Conservation (phyloP, 2,888 invertebrate species). For the Drosophila mercatorum region DNA sequence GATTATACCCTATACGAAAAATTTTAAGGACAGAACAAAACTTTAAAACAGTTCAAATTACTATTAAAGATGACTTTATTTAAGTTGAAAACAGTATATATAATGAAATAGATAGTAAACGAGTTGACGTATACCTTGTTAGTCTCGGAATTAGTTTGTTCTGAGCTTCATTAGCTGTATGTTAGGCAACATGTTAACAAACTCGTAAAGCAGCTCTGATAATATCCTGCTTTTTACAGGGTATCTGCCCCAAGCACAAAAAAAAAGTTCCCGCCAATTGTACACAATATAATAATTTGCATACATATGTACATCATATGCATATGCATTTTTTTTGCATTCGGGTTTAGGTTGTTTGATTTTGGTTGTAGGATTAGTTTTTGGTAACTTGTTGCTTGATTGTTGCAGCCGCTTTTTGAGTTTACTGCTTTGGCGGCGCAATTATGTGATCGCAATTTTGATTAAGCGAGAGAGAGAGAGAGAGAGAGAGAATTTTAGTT, state of each 20-base stretch:
- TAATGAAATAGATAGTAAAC: no score
- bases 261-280: slow-evolving; percentile 33
- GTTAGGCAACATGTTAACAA: background rate
- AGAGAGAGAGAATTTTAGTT: background rate
- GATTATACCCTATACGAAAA: background rate
- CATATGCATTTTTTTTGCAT: background rate
- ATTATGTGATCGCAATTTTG: slow-evolving; percentile 45
- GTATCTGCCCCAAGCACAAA: slow-evolving; percentile 10
- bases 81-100: no score
- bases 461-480: background rate
- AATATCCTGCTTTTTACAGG: background rate
- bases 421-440: slow-evolving; percentile 45
- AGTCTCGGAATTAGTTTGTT: no score
- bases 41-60: no score
- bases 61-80: no score
- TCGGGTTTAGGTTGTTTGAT: background rate
- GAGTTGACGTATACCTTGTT: no score
- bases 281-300: slow-evolving; percentile 54
- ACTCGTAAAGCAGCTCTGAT: background rate
- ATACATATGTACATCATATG: slow-evolving; percentile 13
- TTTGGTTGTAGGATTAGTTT: slow-evolving; percentile 17
- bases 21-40: background rate
- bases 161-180: no score
- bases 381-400: slow-evolving; percentile 63
- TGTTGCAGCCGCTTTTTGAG: slow-evolving; percentile 19